A percentile compares a stretch with the other conserved stretches of the same genome.
Conservation (phyloP, 2,888 invertebrate species). For the Notodonta dromedarius region DNA sequence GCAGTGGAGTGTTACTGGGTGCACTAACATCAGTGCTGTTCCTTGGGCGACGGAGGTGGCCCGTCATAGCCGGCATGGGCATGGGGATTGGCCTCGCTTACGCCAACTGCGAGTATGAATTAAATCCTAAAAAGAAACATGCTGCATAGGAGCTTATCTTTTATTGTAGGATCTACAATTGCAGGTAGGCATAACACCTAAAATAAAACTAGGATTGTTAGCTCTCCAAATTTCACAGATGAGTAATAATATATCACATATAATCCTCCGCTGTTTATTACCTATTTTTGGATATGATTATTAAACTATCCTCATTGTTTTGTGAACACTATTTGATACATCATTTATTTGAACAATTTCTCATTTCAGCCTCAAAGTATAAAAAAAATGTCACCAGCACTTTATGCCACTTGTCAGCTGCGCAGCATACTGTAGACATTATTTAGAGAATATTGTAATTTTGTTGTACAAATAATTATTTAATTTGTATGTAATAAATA, state of each 20-base stretch:
- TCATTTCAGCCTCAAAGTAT: conserved; percentile 61
- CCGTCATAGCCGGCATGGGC: conserved; percentile 93
- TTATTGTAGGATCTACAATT: conserved; percentile 46
- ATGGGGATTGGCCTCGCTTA: conserved; percentile 96
- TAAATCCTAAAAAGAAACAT: conserved; percentile 65
- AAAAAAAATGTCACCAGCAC: conserved; percentile 44
- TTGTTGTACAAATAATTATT: conserved; percentile 75
- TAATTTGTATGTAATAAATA: conserved; percentile 62
- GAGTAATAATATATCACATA: no score
- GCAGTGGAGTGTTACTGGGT: conserved; percentile 92
- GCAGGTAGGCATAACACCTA: conserved; percentile 50
- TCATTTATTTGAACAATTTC: conserved; percentile 5
- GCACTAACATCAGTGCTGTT: conserved; percentile 92
- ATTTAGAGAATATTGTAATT: conserved; percentile 68
- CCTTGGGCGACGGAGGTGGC: conserved; percentile 94
- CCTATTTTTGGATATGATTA: not conserved
- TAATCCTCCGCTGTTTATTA: not conserved
- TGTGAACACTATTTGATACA: not conserved
- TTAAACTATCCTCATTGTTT: not conserved
- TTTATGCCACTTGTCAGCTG: not conserved
- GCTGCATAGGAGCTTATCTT: conserved; percentile 45
- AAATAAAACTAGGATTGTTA: conserved; percentile 5
- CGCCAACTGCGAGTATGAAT: conserved; percentile 90
- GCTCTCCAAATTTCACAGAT: no score
- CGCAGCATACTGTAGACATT: conserved; percentile 54